Conservation (phyloP, 2,888 invertebrate species). For the Acrobeloides nanus region DNA sequence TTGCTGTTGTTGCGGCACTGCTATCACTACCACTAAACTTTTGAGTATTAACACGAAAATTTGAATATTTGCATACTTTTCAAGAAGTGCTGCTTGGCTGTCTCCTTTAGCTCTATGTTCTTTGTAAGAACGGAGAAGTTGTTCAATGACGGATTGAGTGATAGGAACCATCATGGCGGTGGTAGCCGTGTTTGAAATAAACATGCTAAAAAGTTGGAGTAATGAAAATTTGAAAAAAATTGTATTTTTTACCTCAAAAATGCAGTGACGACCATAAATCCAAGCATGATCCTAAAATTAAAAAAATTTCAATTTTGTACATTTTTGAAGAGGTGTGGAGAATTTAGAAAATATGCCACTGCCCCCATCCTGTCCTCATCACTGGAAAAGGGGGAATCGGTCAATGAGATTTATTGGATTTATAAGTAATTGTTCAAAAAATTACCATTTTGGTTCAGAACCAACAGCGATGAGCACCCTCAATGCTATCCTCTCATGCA, state of each 20-base stretch:
- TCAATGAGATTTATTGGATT: no score
- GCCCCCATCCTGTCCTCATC: no score
- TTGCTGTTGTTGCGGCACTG: background rate
- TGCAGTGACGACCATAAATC: constrained; percentile 49
- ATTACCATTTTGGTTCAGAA: constrained; percentile 40
- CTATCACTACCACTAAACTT: background rate
- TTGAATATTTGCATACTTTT: no score
- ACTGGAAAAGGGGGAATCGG: no score
- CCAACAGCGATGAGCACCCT: constrained; percentile 34
- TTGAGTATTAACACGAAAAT: background rate
- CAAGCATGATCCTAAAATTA: constrained; percentile 44
- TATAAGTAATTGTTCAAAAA: background rate
- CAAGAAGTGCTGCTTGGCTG: constrained; percentile 10
- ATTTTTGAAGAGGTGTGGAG: no score
- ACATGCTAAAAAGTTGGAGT: constrained; percentile 42
- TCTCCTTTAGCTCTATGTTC: constrained; percentile 29
- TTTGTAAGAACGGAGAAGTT: constrained; percentile 32
- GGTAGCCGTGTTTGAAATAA: constrained; percentile 57
- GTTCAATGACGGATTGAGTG: constrained; percentile 28
- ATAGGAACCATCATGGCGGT: constrained; percentile 48
- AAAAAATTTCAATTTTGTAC: constrained; percentile 1
- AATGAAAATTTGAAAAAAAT: background rate
- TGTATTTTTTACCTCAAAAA: constrained; percentile 30
- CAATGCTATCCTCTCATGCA: constrained; percentile 44
- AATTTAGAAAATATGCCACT: no score